Percentiles rank a stretch among this genome's conserved stretches.
These are phyloP conservation scores for Cantharis lateralis DNA, from an alignment of 2,888 invertebrate genomes.

Conservation along the genomic window DNA sequence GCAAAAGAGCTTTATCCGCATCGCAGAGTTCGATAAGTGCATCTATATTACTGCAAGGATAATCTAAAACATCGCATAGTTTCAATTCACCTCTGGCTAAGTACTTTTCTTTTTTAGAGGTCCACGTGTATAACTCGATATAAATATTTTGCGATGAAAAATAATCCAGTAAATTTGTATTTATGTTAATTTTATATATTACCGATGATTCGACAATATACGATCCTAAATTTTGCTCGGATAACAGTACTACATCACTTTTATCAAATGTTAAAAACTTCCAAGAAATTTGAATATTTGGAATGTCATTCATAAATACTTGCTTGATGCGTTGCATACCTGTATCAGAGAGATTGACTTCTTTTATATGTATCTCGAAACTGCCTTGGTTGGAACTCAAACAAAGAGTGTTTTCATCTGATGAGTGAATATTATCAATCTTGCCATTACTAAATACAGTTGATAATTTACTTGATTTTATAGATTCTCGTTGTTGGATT, in stretches of 20 bases:
- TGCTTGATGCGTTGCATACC: constrained; percentile 7
- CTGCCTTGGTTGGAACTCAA: constrained; percentile 16
- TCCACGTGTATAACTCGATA: constrained; percentile 18
- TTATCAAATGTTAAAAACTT: constrained; percentile 26
- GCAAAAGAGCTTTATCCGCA: constrained; percentile 12
- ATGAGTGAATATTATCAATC: background rate
- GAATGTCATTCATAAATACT: constrained; percentile 5
- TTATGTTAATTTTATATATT: constrained; percentile 16
- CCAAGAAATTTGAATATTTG: constrained; percentile 21
- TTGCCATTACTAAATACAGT: background rate
- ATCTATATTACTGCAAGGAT: constrained; percentile 12
- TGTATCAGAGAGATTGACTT: constrained; percentile 12
- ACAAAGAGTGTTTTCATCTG: background rate
- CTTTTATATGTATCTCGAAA: constrained; percentile 26
- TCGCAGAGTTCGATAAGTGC: constrained; percentile 13
- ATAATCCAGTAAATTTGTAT: constrained; percentile 20
- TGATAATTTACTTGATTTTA: background rate
- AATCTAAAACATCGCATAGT: constrained; percentile 9
- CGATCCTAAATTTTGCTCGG: background rate
- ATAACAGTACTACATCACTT: constrained; percentile 6
- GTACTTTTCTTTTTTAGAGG: constrained; percentile 12
- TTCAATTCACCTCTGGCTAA: constrained; percentile 25
- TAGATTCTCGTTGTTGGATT: background rate
- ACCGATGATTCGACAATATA: constrained; percentile 15
- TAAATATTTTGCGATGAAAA: constrained; percentile 6